Base-by-base conservation (phyloP, 2,113 vertebrate species). In the Psilopsiagon aymara region DNA sequence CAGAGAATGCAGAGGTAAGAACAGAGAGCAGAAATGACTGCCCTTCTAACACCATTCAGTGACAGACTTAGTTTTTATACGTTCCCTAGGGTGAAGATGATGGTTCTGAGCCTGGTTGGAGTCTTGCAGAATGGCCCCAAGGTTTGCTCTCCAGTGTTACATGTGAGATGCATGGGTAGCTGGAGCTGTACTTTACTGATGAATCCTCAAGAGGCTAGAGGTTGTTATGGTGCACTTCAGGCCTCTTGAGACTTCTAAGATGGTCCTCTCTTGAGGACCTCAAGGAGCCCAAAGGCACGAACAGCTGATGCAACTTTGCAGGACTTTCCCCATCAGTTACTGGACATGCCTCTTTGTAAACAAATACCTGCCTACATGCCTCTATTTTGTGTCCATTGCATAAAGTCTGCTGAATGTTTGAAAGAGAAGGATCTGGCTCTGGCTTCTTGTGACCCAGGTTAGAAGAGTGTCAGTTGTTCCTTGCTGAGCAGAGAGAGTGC, bases 321-420 rank as follows among this genome's bases (percentile, higher is more conserved):
- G 85, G 41, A 44, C 46, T 89, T 85, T 11, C 16, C 19, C 6
- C 13, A 4, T 20, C 2, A 0, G 44, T n/a, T 70, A 16, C 25
- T 60, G 64, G 52, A 25, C 5, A 1, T 41, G 29, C 23, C 37
- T 78, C 53, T 46, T 29, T 35, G 28, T 51, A 17, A 0, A 9
- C 0, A 1, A 16, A n/a, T 29, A 41, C 7, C 17, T 1, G 0
- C 9, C 35, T 10, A 9, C 0, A 0, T 82, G 35, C 28, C 51
- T 71, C 39, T 73, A 0, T 68, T 68, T 77, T 33, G 23, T 11
- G 0, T 37, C 37, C 3, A 0, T 41, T n/a, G 17, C 23, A 28
- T 44, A 7, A 66, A 60, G 39, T 67, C 57, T 88, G 21, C 21
- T 76, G 44, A 17, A 4, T 4, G 27, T 29, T 19, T 3, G 3